A percentile compares a stretch with the other conserved stretches of the same genome.
These are phyloP conservation scores for Polypterus bichir DNA, from an alignment of 2,113 vertebrate species.

Conservation along the genomic window DNA sequence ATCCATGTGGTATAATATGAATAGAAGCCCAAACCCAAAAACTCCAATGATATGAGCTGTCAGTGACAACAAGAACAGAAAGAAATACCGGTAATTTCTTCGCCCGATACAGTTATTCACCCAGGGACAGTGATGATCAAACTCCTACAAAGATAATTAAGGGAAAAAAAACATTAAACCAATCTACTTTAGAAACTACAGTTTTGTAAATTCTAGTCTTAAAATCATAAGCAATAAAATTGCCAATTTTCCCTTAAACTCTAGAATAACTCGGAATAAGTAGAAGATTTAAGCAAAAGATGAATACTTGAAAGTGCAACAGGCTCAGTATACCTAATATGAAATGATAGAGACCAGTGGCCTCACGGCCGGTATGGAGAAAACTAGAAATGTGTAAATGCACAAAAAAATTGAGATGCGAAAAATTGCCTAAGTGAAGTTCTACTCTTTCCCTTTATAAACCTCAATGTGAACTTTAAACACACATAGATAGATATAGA, in stretches of 20 bases:
- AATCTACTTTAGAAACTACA: neutral
- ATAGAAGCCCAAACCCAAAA: conserved; percentile 85
- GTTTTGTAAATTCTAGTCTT: neutral
- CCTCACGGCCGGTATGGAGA: no score
- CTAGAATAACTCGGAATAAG: neutral
- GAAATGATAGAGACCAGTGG: no score
- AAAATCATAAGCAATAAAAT: neutral
- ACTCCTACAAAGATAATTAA: conserved; percentile 53
- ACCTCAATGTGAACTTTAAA: no score
- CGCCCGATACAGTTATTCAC: conserved; percentile 96
- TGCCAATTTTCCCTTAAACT: neutral
- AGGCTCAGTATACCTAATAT: no score
- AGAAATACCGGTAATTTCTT: conserved; percentile 94
- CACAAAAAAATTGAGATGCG: no score
- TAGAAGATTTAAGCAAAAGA: no score
- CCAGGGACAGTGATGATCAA: conserved; percentile 96
- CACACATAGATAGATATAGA: no score
- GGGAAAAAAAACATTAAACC: no score
- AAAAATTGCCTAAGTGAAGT: no score
- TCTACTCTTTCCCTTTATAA: no score
- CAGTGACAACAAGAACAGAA: conserved; percentile 87
- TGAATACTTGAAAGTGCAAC: no score
- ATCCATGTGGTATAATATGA: conserved; percentile 73
- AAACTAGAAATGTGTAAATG: no score
- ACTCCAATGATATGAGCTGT: conserved; percentile 84